These are phyloP conservation scores for Lasioglossum leucozonium DNA, from an alignment of 2,888 invertebrate genomes.

Conservation along the genomic window DNA sequence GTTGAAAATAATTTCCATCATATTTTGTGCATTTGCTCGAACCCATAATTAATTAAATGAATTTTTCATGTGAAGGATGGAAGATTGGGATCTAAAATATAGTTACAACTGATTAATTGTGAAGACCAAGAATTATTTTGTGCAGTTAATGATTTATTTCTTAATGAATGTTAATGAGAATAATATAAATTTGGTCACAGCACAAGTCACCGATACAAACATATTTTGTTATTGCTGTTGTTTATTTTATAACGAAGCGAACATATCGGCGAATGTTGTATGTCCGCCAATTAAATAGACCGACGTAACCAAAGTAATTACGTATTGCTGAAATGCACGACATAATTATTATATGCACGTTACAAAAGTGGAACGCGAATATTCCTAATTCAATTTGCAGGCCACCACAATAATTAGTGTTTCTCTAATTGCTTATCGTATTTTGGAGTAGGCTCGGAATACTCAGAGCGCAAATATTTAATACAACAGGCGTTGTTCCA, in stretches of 20 bases:
- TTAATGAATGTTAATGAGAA: too few species aligned
- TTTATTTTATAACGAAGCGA: background rate
- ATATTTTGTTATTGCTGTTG: background rate
- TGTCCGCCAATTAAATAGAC: background rate
- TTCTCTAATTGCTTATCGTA: background rate
- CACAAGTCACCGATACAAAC: background rate
- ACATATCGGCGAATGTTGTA: background rate
- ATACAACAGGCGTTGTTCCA: background rate
- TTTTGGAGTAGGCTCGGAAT: background rate
- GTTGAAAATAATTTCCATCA: too few species aligned
- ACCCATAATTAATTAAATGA: too few species aligned
- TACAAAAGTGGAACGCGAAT: background rate
- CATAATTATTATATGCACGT: background rate
- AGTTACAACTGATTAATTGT: too few species aligned
- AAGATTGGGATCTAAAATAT: too few species aligned
- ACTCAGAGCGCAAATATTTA: background rate
- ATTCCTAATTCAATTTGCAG: background rate
- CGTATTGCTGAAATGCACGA: background rate
- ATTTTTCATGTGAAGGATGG: too few species aligned
- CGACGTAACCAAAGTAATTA: background rate
- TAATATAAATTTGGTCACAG: background rate
- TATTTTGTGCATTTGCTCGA: too few species aligned
- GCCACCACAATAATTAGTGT: background rate
- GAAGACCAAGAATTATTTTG: background rate
- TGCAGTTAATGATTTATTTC: background rate